Conservation (phyloP, 1,140 invertebrate species). For the Lithobius niger region DNA sequence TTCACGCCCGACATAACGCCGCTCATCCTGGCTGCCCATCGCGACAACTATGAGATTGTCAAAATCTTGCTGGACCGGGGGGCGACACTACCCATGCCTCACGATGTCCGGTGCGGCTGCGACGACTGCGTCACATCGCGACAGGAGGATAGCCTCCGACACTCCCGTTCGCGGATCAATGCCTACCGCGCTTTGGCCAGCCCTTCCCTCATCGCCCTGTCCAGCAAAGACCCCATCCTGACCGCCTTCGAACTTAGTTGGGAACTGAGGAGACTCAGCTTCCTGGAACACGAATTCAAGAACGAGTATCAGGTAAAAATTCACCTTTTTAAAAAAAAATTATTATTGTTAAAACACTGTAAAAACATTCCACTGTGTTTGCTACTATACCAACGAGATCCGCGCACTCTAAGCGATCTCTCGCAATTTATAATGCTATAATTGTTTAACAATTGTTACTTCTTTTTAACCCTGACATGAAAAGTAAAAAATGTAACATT, state of each 20-base stretch:
- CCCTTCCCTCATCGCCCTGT: slow-evolving; percentile 80
- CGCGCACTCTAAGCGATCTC: no score
- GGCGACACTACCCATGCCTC: slow-evolving; percentile 71
- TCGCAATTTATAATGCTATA: no score
- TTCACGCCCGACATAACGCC: slow-evolving; percentile 96
- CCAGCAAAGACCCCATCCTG: slow-evolving; percentile 91
- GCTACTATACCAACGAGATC: no score
- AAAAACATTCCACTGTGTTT: no score
- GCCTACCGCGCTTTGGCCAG: slow-evolving; percentile 83
- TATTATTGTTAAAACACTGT: no score
- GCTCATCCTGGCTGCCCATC: slow-evolving; percentile 84
- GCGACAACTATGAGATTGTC: slow-evolving; percentile 97
- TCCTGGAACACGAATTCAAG: slow-evolving; percentile 95
- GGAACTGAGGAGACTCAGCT: slow-evolving; percentile 82
- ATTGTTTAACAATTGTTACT: no score
- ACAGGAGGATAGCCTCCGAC: slow-evolving; percentile 69
- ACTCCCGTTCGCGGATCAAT: slow-evolving; percentile 81
- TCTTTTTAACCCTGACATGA: no score
- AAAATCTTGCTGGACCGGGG: slow-evolving; percentile 90
- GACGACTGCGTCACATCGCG: slow-evolving; percentile 76
- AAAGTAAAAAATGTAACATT: no score
- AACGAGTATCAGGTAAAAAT: slow-evolving; percentile 47
- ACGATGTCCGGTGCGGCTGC: slow-evolving; percentile 78
- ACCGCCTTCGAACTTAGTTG: slow-evolving; percentile 95
- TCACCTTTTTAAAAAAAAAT: no score